Base-by-base conservation (phyloP, 1,140 invertebrate genomes). In the Meloidogyne chitwoodi region DNA sequence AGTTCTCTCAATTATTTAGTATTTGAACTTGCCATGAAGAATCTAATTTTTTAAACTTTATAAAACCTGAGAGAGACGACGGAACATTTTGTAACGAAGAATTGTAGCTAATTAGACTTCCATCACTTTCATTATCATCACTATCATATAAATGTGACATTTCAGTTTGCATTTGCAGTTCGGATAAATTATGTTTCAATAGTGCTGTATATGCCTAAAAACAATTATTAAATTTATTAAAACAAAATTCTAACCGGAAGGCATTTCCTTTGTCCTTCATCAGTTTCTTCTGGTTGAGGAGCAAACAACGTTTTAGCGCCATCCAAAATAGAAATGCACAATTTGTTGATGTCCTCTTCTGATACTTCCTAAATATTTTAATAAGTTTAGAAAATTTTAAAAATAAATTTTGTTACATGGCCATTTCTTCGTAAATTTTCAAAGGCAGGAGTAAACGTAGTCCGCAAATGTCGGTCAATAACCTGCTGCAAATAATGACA, bases 361-460 rank as follows among this genome's bases (percentile, higher is more conserved):
- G 66, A 61, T 19, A 84, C 77, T 27, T 75, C 74, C 83, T 83
- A 41, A 26, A 84, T 56, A 11, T n/a, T 69, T 10, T n/a, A 70
- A 80, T 74, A 29, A 76, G 14, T 64, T 56, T 22, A 75, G 24
- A 79, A 75, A 10, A 26, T n/a, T 61, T 48, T 56, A 4, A 56
- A 6, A 74, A 48, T 8, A 24, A n/a, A 14, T 22, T 65, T 24
- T 34, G 79, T 44, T 61, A 83, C 84, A 75, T 83, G 79, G 14
- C 84, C 84, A 29, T 86, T 86, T 26, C 80, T 65, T 24, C 74
- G 73, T n/a, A 85, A 61, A 77, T 85, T 85, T 67, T 85, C 84
- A 62, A 85, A 84, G 8, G 84, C 84, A 12, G 84, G 84, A 14
- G 82, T 72, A 48, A 85, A 84, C 1, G 84, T 84, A 12, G 81